A percentile compares a stretch with the other conserved stretches of the same genome.
Conservation (phyloP, 2,113 vertebrate species). For the Gorsachius goisagi region DNA sequence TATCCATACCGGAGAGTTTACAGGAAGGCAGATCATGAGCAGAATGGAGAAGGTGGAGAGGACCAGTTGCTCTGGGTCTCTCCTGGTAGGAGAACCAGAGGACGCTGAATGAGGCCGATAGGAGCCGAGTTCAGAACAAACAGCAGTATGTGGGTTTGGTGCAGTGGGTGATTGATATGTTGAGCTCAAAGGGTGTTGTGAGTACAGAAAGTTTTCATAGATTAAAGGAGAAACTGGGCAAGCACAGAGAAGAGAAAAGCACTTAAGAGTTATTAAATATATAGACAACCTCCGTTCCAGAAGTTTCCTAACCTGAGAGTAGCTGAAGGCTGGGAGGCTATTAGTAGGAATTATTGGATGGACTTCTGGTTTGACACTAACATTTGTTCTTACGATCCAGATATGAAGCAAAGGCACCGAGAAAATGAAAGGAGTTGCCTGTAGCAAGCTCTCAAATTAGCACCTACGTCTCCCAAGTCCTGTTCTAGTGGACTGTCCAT, state of each 20-base stretch:
- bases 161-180: background rate
- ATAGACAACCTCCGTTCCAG: conserved; percentile 23
- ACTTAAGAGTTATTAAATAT: conserved; percentile 10
- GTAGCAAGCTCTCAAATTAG: conserved; percentile 43
- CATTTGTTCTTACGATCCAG: conserved; percentile 35
- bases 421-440: conserved; percentile 32
- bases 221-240: background rate
- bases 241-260: background rate
- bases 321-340: conserved; percentile 32
- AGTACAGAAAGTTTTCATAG: background rate
- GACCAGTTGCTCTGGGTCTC: background rate
- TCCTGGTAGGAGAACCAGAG: background rate
- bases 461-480: background rate
- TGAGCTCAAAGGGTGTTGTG: background rate
- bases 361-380: conserved; percentile 40
- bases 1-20: background rate
- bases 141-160: background rate
- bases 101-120: accelerated
- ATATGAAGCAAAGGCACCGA: background rate
- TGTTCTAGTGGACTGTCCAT: background rate
- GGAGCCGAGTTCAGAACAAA: background rate
- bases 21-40: background rate
- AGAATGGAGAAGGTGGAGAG: background rate
- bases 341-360: conserved; percentile 59
- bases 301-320: conserved; percentile 29